Percentiles rank a stretch among this genome's conserved stretches.
These are phyloP conservation scores for Andrena cerasifolii DNA, from an alignment of 1,140 invertebrate genomes.

Conservation along the genomic window DNA sequence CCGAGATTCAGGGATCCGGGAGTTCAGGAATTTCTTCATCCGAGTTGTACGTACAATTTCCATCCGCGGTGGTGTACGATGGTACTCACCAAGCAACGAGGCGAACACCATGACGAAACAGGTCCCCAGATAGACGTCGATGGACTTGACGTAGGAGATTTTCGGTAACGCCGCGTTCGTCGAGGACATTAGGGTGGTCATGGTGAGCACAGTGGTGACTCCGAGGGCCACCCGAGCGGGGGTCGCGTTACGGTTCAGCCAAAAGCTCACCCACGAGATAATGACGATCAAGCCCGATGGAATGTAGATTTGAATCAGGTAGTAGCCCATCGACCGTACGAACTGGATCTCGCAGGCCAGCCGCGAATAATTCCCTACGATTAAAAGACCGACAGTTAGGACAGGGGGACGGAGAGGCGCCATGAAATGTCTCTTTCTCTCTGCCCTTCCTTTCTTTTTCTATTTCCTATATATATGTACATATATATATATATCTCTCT, in stretches of 20 bases:
- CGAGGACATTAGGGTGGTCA: constrained; percentile 99
- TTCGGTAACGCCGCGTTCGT: constrained; percentile 98
- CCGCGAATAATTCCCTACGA: constrained; percentile 97
- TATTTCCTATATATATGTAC: constrained; percentile 31
- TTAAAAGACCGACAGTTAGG: constrained; percentile 70
- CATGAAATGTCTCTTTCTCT: constrained; percentile 61
- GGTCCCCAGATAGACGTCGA: constrained; percentile 98
- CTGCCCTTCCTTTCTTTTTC: constrained; percentile 39
- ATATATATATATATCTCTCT: constrained; percentile 34
- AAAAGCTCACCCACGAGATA: constrained; percentile 99
- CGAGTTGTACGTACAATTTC: too few species aligned
- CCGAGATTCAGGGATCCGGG: too few species aligned
- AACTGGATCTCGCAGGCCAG: constrained; percentile 99
- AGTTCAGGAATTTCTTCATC: too few species aligned
- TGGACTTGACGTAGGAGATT: constrained; percentile 99
- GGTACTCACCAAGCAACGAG: constrained; percentile 92
- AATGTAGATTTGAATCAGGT: constrained; percentile 99
- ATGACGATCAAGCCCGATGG: constrained; percentile 99
- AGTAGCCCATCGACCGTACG: constrained; percentile 99
- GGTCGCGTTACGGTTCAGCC: constrained; percentile 97
- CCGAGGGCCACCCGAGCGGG: constrained; percentile 97
- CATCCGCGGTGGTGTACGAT: constrained; percentile 43
- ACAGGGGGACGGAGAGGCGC: constrained; percentile 69
- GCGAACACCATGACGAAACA: constrained; percentile 99
- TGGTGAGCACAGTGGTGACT: constrained; percentile 98